Base-by-base conservation (phyloP, 2,113 vertebrate species). In the Scolopax mira region DNA sequence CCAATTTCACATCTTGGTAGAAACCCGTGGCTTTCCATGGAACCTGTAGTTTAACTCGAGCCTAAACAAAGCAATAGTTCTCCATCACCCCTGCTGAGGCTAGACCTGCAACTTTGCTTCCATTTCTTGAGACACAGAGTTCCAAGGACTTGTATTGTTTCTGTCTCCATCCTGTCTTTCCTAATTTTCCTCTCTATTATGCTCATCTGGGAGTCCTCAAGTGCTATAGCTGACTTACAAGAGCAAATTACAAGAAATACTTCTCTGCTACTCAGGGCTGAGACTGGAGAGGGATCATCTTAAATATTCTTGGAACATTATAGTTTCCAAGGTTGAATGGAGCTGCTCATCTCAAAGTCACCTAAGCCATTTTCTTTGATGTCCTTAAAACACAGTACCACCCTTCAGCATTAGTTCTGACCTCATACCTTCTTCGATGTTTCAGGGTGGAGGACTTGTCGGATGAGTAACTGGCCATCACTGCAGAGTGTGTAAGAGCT, bases 371-470 rank as follows among this genome's bases (percentile, higher is more conserved):
- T 66, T 57, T 48, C 77, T 70, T n/a, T 54, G n/a, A 77, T 48
- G 31, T 51, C n/a, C 42, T 69, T 62, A 60, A 81, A 52, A 31
- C 37, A 51, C 41, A 79, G 74, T 3, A 46, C 8, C 72, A 37
- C 8, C 61, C 18, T 71, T 37, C 16, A 70, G 28, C 33, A 55
- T 16, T 78, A 79, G 48, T 4, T 94, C 25, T 94, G 41, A 52
- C 55, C 42, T 66, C 70, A 31, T 98, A 99, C 99, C 99, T 99
- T 99, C 96, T 99, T 99, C 92, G 99, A 99, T 58, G 99, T 98
- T 94, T 99, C 99, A 0, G 99, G 99, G 92, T 99, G 99, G 66
- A 99, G 98, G 66, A 98, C 99, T 96, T 99, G 99, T 82, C 99
- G 98, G 74, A 99, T 97, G 90, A 99, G 94, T 51, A 98, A 97